Percentiles rank a stretch among this genome's conserved stretches.
Conservation (phyloP, 2,888 invertebrate species). For the Leptinotarsa juncta region DNA sequence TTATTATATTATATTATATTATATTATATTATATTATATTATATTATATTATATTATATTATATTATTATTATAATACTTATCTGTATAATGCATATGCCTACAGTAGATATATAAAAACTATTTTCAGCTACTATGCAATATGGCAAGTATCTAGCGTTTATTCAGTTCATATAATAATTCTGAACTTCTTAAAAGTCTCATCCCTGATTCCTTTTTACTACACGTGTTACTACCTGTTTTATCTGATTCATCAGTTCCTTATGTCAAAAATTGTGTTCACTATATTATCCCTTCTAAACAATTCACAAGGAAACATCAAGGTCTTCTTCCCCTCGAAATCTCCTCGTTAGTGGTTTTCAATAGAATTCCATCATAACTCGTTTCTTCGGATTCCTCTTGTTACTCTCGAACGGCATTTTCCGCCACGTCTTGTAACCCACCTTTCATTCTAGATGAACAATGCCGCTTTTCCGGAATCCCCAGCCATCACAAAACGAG, state of each 20-base stretch:
- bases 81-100: too few species aligned
- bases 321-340: neutral
- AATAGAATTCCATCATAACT: slow-evolving; percentile 8
- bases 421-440: slow-evolving; percentile 13
- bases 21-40: too few species aligned
- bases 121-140: too few species aligned
- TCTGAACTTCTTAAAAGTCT: neutral
- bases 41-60: too few species aligned
- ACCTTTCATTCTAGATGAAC: slow-evolving; percentile 32
- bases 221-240: neutral
- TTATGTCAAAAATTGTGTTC: neutral
- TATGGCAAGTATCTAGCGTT: too few species aligned
- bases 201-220: neutral
- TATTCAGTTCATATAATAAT: too few species aligned
- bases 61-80: too few species aligned
- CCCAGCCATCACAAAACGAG: slow-evolving; percentile 24
- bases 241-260: neutral
- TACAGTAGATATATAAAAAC: too few species aligned
- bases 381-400: slow-evolving; percentile 15
- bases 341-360: slow-evolving; percentile 15
- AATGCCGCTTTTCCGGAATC: slow-evolving; percentile 36
- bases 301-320: neutral
- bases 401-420: slow-evolving; percentile 15
- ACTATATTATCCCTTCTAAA: neutral
- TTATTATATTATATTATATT: too few species aligned